Evolutionary conservation across 2,888 invertebrate species (phyloP).

Genomic region (Epinotia ramella): DNA sequence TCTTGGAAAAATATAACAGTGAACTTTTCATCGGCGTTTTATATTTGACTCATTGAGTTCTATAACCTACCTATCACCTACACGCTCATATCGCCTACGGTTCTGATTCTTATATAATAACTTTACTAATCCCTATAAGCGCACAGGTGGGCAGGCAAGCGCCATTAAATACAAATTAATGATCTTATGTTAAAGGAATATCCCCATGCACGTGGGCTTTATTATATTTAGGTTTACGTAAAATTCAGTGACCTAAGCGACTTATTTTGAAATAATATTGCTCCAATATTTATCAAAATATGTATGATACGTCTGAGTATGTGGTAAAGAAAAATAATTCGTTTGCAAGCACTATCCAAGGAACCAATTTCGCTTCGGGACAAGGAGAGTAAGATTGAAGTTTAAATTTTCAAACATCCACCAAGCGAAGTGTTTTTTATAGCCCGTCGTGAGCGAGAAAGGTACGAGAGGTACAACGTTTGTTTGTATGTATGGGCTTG

Average conservation of each 20-base stretch:
- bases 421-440: slow-evolving; percentile 26
- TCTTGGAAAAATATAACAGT: no score
- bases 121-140: no score
- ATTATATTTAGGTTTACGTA: background rate
- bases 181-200: background rate
- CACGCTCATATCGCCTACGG: no score
- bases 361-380: slow-evolving; percentile 8
- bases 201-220: background rate
- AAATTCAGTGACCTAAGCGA: background rate
- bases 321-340: slow-evolving; percentile 27
- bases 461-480: background rate
- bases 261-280: background rate
- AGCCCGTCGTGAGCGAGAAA: background rate
- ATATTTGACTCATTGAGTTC: no score
- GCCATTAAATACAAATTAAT: background rate
- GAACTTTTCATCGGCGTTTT: no score
- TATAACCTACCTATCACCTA: no score
- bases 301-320: background rate
- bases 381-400: slow-evolving; percentile 31
- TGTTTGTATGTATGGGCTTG: background rate
- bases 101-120: no score
- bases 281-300: background rate
- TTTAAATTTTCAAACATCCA: slow-evolving; percentile 40
- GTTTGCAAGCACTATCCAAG: slow-evolving; percentile 8
- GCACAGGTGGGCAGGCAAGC: no score